phyloP scores from a whole-genome alignment of 2,888 invertebrate species.

The Athripsodes cinereus region DNA sequence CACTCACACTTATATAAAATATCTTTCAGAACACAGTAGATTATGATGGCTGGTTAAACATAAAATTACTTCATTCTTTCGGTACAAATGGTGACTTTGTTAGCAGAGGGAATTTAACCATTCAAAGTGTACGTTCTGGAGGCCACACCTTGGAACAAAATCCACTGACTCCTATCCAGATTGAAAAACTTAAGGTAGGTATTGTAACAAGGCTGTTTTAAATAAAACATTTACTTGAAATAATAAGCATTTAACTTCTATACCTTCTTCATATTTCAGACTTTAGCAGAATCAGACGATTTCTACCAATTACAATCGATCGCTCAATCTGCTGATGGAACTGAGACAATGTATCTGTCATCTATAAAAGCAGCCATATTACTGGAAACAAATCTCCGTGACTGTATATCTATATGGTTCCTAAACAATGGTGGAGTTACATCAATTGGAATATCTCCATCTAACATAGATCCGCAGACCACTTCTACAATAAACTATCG shows the following conservation, averaged over 20 bases:
- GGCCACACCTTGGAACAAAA: slow-evolving; percentile 58
- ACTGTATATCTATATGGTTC: slow-evolving; percentile 72
- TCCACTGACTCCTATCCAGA: slow-evolving; percentile 49
- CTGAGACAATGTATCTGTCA: slow-evolving; percentile 63
- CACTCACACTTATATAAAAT: too few relatives aligned
- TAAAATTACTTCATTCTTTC: slow-evolving; percentile 64
- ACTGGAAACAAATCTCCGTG: slow-evolving; percentile 69
- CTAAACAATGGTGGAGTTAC: slow-evolving; percentile 74
- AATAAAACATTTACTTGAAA: too few relatives aligned
- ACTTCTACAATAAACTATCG: background rate
- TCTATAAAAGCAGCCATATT: slow-evolving; percentile 75
- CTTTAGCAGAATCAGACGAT: slow-evolving; percentile 58
- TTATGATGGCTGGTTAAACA: slow-evolving; percentile 67
- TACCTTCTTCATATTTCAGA: slow-evolving; percentile 9
- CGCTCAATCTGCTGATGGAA: slow-evolving; percentile 61
- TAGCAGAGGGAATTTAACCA: slow-evolving; percentile 39
- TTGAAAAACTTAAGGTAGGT: slow-evolving; percentile 54
- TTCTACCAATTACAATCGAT: slow-evolving; percentile 70
- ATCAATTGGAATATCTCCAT: slow-evolving; percentile 58
- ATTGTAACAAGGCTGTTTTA: too few relatives aligned
- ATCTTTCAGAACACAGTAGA: slow-evolving; percentile 58
- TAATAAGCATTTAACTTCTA: background rate
- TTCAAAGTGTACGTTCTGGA: slow-evolving; percentile 65
- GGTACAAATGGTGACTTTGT: slow-evolving; percentile 51
- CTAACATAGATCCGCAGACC: slow-evolving; percentile 33